Percentiles rank a stretch among this genome's conserved stretches.
Evolutionary conservation across 2,113 vertebrate genomes (phyloP).

Genomic region (Zapornia atra): DNA sequence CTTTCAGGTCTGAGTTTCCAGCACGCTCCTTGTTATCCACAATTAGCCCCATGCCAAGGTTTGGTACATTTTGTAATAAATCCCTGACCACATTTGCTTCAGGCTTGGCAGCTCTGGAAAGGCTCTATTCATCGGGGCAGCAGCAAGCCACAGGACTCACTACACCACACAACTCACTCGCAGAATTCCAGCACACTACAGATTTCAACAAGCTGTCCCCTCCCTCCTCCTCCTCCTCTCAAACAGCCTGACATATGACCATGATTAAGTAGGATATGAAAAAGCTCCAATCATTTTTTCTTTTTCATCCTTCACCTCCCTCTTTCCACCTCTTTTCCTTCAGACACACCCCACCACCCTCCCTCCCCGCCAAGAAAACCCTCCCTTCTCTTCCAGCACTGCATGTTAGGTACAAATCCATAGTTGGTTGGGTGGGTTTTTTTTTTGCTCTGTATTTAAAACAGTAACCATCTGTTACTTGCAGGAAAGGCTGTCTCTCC

Average conservation of each 20-base stretch:
- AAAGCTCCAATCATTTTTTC: constrained; percentile 64
- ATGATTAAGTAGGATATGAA: constrained; percentile 77
- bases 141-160: constrained; percentile 69
- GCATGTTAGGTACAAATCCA: constrained; percentile 59
- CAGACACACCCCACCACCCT: background rate
- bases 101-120: constrained; percentile 82
- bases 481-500: constrained; percentile 58
- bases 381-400: background rate
- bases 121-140: constrained; percentile 79
- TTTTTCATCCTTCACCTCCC: constrained; percentile 57
- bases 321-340: constrained; percentile 18
- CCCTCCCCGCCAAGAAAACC: background rate
- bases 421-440: background rate
- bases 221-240: constrained; percentile 63
- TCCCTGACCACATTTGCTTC: constrained; percentile 79
- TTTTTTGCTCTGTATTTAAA: constrained; percentile 52
- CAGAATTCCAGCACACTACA: constrained; percentile 74
- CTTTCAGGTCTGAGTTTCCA: constrained; percentile 75
- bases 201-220: constrained; percentile 72
- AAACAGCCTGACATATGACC: constrained; percentile 79
- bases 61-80: constrained; percentile 82
- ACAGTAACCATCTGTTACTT: constrained; percentile 80
- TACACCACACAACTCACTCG: constrained; percentile 65
- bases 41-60: constrained; percentile 82
- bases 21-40: constrained; percentile 77